phyloP scores from a whole-genome alignment of 2,113 vertebrate genomes.

The Choloepus hoffmanni region DNA sequence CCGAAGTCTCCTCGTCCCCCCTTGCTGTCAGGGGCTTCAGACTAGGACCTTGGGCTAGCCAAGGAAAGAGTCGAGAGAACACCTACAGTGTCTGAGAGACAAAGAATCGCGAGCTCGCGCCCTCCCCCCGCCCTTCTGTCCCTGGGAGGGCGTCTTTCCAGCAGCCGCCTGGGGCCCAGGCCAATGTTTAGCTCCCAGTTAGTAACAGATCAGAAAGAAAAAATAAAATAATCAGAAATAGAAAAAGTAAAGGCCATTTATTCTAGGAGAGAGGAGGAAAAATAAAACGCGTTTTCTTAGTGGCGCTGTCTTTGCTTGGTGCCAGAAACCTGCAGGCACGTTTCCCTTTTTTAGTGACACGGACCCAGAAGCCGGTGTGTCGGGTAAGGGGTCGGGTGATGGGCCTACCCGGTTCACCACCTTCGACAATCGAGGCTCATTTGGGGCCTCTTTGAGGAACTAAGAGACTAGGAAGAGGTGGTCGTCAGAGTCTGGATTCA shows the following conservation, averaged over 20 bases:
- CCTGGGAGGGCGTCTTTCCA: slow-evolving; percentile 64
- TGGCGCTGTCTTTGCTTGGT: neutral
- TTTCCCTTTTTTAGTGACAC: neutral
- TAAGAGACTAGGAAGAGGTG: neutral
- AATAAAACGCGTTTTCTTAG: neutral
- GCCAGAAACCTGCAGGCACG: neutral
- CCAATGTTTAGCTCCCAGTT: slow-evolving; percentile 66
- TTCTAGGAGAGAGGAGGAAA: slow-evolving; percentile 10
- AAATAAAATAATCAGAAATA: slow-evolving; percentile 56
- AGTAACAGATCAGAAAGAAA: slow-evolving; percentile 69
- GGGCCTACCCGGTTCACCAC: neutral
- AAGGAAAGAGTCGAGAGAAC: neutral
- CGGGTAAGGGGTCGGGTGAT: neutral
- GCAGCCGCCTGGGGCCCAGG: slow-evolving; percentile 51
- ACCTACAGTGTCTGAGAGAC: neutral
- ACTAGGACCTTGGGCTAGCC: neutral
- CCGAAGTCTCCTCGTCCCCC: neutral
- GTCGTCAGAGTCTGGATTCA: neutral
- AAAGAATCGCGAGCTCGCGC: neutral
- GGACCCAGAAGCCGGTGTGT: neutral
- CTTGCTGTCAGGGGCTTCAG: neutral
- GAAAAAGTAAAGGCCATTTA: slow-evolving; percentile 45
- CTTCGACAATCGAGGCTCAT: neutral
- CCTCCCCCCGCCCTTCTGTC: slow-evolving; percentile 45
- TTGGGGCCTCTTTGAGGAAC: neutral